Percentiles rank a stretch among this genome's conserved stretches.
phyloP scores from a whole-genome alignment of 2,113 vertebrate genomes.

The Microtus oregoni region DNA sequence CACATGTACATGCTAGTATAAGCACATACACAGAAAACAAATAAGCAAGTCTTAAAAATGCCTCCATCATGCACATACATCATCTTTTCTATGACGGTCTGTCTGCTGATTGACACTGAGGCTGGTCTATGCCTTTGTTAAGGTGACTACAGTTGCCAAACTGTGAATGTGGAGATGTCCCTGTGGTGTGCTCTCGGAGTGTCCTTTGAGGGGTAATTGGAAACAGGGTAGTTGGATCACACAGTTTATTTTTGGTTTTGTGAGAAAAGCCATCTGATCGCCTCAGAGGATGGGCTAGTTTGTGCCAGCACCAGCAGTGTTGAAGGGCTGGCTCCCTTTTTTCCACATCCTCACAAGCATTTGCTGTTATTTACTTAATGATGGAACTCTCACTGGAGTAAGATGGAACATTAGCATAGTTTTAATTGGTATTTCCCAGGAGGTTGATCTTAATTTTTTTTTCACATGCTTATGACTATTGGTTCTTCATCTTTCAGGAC shows the following conservation, averaged over 20 bases:
- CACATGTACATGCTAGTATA: not conserved
- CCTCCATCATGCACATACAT: not conserved
- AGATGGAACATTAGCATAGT: not conserved
- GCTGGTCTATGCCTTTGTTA: not conserved
- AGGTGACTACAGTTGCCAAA: not conserved
- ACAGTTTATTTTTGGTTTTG: not conserved
- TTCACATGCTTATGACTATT: not conserved
- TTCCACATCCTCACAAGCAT: not conserved
- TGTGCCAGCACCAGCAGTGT: not conserved
- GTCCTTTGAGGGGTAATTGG: not conserved
- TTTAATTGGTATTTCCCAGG: not conserved
- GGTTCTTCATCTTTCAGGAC: not conserved
- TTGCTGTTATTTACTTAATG: not conserved
- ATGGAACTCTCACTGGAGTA: not conserved
- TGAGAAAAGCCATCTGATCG: not conserved
- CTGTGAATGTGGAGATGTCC: not conserved
- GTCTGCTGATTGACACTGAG: not conserved
- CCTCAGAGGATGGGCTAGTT: not conserved
- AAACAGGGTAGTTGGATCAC: not conserved
- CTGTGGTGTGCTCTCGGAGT: not conserved
- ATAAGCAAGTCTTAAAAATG: not conserved
- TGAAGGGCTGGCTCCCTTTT: not conserved
- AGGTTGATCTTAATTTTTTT: not conserved
- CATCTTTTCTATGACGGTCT: not conserved
- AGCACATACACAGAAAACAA: not conserved